Base-by-base conservation (phyloP, 2,888 invertebrate genomes). In the Caenorhabditis sp. region DNA sequence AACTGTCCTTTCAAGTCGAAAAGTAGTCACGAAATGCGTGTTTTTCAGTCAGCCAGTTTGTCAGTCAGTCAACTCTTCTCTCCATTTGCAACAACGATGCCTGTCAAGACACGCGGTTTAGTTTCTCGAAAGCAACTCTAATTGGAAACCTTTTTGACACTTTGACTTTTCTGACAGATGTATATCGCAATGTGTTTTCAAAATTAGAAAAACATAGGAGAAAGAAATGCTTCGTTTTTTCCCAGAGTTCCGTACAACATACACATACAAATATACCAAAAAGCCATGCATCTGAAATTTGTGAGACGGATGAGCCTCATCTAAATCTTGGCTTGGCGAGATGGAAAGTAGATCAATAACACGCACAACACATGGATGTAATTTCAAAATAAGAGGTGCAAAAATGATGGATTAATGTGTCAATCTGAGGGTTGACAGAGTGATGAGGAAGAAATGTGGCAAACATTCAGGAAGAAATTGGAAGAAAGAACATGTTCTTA, bases 101-200 rank as follows among this genome's bases (percentile, higher is more conserved):
- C 40, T 76, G 67, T 76, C 76, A 61, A 24, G 58, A 53, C 56
- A 62, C 50, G 47, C 53, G 22, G 20, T 65, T 32, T 32, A 32
- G 32, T 32, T 20, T n/a, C 55, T 6, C n/a, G 13, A 40, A 13
- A 40, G 40, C 6, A 13, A 13, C 51, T 74, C 67, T 76, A 76
- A 76, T 76, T 76, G 61, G 67, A 76, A 76, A 67, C 76, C 51
- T 74, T 72, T 74, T 61, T 76, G 76, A 76, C 76, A 76, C 76
- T 53, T 76, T 76, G 67, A 76, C 76, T 74, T 74, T 37, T 67
- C 40, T 74, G 74, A 74, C 74, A 74, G 65, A 67, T 64, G 61
- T 62, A 60, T 56, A 47, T 65, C 65, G 47, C 40, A 51, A 76
- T 76, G 60, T 32, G 4, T 32, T 32, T 32, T 76, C 53, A 58